Evolutionary conservation across 1,140 invertebrate species (phyloP).

Genomic region (Colletes gigas): DNA sequence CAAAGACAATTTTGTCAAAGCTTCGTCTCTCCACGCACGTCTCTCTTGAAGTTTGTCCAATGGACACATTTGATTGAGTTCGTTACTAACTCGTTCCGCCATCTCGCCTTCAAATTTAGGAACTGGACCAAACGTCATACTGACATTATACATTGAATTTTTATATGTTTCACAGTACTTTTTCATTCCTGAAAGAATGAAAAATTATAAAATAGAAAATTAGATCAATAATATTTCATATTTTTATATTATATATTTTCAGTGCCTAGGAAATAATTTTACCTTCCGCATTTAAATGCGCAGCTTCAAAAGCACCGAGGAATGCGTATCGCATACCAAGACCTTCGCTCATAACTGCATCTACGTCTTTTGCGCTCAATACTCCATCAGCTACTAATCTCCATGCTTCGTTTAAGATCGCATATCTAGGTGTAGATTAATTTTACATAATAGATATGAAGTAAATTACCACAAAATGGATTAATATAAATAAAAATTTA

Average conservation of each 20-base stretch:
- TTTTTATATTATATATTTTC: not conserved
- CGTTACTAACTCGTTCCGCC: slow-evolving; percentile 84
- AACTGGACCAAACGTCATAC: slow-evolving; percentile 87
- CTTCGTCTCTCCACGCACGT: slow-evolving; percentile 91
- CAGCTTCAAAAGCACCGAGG: slow-evolving; percentile 95
- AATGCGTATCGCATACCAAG: slow-evolving; percentile 97
- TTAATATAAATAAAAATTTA: not conserved
- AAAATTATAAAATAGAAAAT: not conserved
- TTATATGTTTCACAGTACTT: slow-evolving; percentile 89
- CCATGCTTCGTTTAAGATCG: slow-evolving; percentile 96
- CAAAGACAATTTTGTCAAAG: slow-evolving; percentile 90
- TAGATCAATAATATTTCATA: not conserved
- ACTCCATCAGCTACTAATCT: slow-evolving; percentile 92
- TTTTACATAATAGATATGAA: not conserved
- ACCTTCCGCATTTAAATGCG: slow-evolving; percentile 97
- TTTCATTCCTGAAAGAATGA: slow-evolving; percentile 82
- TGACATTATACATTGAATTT: slow-evolving; percentile 89
- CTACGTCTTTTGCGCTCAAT: slow-evolving; percentile 93
- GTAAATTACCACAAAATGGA: not conserved
- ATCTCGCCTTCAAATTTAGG: slow-evolving; percentile 87
- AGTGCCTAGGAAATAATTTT: slow-evolving; percentile 67
- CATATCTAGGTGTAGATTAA: slow-evolving; percentile 84
- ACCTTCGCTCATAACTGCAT: slow-evolving; percentile 96
- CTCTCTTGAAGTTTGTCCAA: slow-evolving; percentile 88
- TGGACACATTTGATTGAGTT: slow-evolving; percentile 88